phyloP scores from a whole-genome alignment of 1,140 invertebrate species.

The Parasteatoda tepidariorum region DNA sequence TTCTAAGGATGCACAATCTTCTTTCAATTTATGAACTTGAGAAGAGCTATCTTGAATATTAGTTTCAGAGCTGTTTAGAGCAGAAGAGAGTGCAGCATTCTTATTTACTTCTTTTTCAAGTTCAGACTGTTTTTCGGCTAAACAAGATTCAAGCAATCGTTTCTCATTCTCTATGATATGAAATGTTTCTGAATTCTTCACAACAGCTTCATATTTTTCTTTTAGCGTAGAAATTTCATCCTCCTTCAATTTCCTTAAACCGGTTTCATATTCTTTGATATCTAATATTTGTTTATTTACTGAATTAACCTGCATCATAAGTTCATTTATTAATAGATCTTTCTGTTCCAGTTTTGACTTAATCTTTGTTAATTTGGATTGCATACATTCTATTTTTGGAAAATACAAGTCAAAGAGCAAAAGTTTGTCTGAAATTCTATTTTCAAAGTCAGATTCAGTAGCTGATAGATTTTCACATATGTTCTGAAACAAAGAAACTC shows the following conservation, averaged over 20 bases:
- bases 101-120: too few species aligned
- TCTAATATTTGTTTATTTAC: too few species aligned
- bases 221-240: not conserved
- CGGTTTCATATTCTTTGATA: constrained; percentile 2
- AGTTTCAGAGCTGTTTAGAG: too few species aligned
- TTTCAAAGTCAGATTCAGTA: not conserved
- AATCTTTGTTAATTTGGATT: not conserved
- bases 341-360: constrained; percentile 16
- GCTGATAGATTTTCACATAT: not conserved
- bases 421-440: not conserved
- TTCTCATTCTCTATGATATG: too few species aligned
- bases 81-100: too few species aligned
- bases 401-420: not conserved
- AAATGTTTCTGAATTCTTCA: too few species aligned
- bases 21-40: too few species aligned
- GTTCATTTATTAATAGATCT: not conserved
- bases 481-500: not conserved
- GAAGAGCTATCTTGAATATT: too few species aligned
- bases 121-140: too few species aligned
- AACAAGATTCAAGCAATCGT: too few species aligned
- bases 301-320: too few species aligned
- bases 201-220: not conserved
- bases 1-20: too few species aligned
- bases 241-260: not conserved
- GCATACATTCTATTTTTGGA: not conserved